Percentiles rank a stretch among this genome's conserved stretches.
Conservation (phyloP, 2,113 vertebrate genomes). For the Mormyrus iriodes region DNA sequence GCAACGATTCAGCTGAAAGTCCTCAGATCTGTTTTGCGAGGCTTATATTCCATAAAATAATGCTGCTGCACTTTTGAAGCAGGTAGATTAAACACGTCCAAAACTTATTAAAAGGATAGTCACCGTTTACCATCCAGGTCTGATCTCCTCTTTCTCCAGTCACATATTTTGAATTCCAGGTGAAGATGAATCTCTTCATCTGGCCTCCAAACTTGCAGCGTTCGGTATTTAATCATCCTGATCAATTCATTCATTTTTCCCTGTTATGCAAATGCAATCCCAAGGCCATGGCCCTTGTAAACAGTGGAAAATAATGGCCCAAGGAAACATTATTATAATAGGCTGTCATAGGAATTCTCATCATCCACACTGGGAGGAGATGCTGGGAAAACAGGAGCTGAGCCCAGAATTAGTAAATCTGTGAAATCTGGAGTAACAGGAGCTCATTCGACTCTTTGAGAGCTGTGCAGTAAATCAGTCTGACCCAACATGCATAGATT, state of each 20-base stretch:
- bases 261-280: conserved; percentile 5
- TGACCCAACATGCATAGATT: not conserved
- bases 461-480: not conserved
- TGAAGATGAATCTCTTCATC: not conserved
- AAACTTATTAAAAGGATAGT: not conserved
- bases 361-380: not conserved
- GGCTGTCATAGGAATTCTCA: not conserved
- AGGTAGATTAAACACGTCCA: not conserved
- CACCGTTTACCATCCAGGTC: not conserved
- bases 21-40: not conserved
- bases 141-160: not conserved
- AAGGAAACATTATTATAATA: conserved; percentile 14
- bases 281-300: conserved; percentile 9
- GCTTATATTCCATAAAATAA: not conserved
- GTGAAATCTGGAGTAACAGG: not conserved
- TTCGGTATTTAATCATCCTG: conserved; percentile 15
- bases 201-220: conserved; percentile 13
- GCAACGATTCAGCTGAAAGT: not conserved
- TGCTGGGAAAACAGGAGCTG: not conserved
- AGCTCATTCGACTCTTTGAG: not conserved
- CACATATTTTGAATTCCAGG: not conserved
- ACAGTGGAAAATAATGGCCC: conserved; percentile 8
- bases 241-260: not conserved
- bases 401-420: conserved; percentile 2
- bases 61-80: not conserved